Conservation (phyloP, 2,797 vertebrate genomes). For the Trematomus bernacchii region DNA sequence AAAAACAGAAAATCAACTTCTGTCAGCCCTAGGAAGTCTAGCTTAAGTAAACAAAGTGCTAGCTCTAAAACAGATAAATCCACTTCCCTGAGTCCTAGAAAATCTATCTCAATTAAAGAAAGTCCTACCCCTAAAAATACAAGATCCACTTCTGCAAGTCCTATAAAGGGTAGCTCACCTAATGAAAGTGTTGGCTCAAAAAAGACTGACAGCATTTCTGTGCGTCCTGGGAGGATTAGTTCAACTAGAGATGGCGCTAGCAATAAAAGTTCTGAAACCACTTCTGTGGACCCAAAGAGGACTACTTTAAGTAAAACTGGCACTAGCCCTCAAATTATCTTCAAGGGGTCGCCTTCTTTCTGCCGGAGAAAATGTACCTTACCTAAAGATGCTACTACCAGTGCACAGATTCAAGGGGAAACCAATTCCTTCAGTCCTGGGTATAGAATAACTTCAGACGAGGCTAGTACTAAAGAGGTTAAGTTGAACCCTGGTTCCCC, state of each 20-base stretch:
- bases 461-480: not conserved
- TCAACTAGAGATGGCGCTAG: not conserved
- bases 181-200: not conserved
- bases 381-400: not conserved
- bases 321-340: not conserved
- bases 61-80: not conserved
- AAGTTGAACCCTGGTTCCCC: not conserved
- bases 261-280: not conserved
- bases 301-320: not conserved
- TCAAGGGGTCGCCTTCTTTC: not conserved
- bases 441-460: not conserved
- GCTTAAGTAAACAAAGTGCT: not conserved
- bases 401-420: slow-evolving; percentile 24
- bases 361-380: slow-evolving; percentile 9
- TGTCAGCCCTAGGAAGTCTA: not conserved
- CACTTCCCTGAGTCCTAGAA: not conserved
- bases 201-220: not conserved
- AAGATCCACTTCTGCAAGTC: not conserved
- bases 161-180: not conserved
- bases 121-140: not conserved
- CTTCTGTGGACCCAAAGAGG: not conserved
- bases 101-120: not conserved
- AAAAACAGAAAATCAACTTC: not conserved
- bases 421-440: not conserved
- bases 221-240: not conserved